Percentiles rank a stretch among this genome's conserved stretches.
Evolutionary conservation across 2,113 vertebrate species (phyloP).

Genomic region (Empidonax alnorum): DNA sequence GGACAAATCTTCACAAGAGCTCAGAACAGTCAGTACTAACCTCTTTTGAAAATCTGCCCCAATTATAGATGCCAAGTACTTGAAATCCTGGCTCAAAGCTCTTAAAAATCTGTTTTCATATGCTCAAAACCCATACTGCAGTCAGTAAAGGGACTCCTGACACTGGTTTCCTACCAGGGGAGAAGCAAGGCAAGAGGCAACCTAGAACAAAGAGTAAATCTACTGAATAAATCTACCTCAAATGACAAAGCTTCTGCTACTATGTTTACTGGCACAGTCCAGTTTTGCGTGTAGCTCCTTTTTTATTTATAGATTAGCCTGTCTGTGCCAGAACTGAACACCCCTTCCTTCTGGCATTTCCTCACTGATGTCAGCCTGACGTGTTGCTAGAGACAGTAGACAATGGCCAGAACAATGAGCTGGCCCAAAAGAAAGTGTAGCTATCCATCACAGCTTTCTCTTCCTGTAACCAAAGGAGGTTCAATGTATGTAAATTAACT

Average conservation of each 20-base stretch:
- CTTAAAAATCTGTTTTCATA: not conserved
- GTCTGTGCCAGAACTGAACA: not conserved
- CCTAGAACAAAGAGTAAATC: not conserved
- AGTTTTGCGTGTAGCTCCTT: not conserved
- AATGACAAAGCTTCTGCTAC: not conserved
- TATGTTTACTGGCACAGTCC: not conserved
- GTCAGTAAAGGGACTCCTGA: not conserved
- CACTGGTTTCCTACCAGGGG: not conserved
- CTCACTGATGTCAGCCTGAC: not conserved
- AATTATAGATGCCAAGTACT: slow-evolving; percentile 20
- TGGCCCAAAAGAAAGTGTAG: not conserved
- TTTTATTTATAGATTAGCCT: not conserved
- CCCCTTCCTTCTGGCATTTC: not conserved
- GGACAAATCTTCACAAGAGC: slow-evolving; percentile 16
- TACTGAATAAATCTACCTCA: not conserved
- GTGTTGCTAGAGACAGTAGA: not conserved
- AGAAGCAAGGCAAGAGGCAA: not conserved
- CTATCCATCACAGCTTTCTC: not conserved
- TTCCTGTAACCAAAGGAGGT: not conserved
- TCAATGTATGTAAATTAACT: not conserved
- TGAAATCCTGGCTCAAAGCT: not conserved
- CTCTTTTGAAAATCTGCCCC: slow-evolving; percentile 28
- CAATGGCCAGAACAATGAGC: not conserved
- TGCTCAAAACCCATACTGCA: not conserved
- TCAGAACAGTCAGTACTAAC: slow-evolving; percentile 29